phyloP scores from a whole-genome alignment of 2,797 vertebrate genomes.

The Cynodonichthys magdalenae region DNA sequence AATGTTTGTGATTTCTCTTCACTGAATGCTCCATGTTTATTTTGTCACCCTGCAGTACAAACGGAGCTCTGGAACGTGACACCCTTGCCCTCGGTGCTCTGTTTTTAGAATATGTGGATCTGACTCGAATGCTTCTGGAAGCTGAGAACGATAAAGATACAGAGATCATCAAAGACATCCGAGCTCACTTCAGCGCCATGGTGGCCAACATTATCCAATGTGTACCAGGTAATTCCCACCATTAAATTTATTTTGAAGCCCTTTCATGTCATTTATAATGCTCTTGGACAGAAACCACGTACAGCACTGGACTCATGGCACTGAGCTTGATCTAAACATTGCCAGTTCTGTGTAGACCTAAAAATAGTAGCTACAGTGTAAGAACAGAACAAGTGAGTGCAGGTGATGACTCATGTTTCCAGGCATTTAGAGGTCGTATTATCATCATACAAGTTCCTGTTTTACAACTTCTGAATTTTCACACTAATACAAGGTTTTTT shows the following conservation, averaged over 20 bases:
- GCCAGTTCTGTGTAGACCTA: constrained; percentile 34
- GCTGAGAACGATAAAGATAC: constrained; percentile 98
- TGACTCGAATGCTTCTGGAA: constrained; percentile 95
- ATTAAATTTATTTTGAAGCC: not conserved
- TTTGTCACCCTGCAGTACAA: constrained; percentile 82
- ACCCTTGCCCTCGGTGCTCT: constrained; percentile 94
- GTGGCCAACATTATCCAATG: constrained; percentile 98
- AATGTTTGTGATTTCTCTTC: constrained; percentile 2
- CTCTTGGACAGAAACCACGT: constrained; percentile 7
- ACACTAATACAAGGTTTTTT: constrained; percentile 2
- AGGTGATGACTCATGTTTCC: constrained; percentile 57
- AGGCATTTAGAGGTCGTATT: not conserved
- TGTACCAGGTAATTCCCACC: constrained; percentile 87
- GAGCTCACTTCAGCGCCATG: constrained; percentile 98
- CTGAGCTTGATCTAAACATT: constrained; percentile 53
- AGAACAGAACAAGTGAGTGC: constrained; percentile 28
- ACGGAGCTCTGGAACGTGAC: constrained; percentile 95
- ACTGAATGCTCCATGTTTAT: not conserved
- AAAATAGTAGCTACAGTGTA: constrained; percentile 63
- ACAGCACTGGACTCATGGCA: constrained; percentile 41
- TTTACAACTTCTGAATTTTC: constrained; percentile 15
- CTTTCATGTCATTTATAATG: not conserved
- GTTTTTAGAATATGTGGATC: constrained; percentile 96
- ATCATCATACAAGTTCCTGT: constrained; percentile 20
- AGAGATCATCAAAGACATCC: constrained; percentile 96